A percentile compares a stretch with the other conserved stretches of the same genome.
Evolutionary conservation across 2,888 invertebrate species (phyloP).

Genomic region (Stratiomys singularior): DNA sequence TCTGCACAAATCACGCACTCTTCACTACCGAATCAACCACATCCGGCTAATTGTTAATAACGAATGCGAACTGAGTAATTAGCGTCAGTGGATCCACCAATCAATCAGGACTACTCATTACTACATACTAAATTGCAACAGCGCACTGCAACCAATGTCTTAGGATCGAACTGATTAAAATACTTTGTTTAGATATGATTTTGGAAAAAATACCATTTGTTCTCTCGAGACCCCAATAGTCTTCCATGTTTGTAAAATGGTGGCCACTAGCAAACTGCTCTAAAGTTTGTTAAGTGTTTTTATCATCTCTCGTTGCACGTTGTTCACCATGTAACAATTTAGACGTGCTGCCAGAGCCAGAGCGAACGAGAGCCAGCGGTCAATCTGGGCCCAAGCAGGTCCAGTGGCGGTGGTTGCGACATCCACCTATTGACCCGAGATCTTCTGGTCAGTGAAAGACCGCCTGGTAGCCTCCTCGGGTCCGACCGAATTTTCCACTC

Average conservation of each 20-base stretch:
- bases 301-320: slow-evolving; percentile 49
- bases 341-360: slow-evolving; percentile 20
- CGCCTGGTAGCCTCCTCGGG: background rate
- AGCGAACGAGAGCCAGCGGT: slow-evolving; percentile 4
- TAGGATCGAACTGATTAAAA: slow-evolving; percentile 2
- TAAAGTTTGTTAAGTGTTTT: slow-evolving; percentile 48
- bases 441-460: slow-evolving; percentile 1
- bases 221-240: slow-evolving; percentile 65
- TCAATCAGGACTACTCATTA: background rate
- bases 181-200: slow-evolving; percentile 28
- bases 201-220: slow-evolving; percentile 61
- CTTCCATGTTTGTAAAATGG: slow-evolving; percentile 59
- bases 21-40: slow-evolving; percentile 43
- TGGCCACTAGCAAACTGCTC: slow-evolving; percentile 55
- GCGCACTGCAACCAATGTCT: too few species aligned
- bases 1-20: slow-evolving; percentile 37
- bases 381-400: background rate
- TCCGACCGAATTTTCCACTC: background rate
- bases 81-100: background rate
- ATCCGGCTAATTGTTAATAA: slow-evolving; percentile 38
- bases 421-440: slow-evolving; percentile 34
- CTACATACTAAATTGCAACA: background rate
- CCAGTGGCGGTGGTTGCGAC: slow-evolving; percentile 48
- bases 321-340: slow-evolving; percentile 47
- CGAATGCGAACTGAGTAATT: background rate